These are phyloP conservation scores for Oncorhynchus keta DNA, from an alignment of 2,113 vertebrate species.

Conservation along the genomic window DNA sequence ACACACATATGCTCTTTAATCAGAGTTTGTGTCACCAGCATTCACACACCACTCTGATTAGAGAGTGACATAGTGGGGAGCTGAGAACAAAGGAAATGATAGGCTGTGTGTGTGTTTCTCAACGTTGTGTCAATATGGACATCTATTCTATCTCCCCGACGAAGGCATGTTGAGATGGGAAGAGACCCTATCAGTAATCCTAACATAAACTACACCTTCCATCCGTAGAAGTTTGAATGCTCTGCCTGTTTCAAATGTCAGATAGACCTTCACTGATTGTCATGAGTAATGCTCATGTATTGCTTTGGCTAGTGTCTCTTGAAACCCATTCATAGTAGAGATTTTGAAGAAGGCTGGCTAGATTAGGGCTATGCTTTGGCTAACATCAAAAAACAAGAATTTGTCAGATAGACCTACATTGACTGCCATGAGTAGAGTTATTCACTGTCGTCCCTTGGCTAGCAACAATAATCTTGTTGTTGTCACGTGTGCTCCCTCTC, in stretches of 20 bases:
- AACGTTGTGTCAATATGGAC: constrained; percentile 26
- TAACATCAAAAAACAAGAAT: too few relatives aligned
- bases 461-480: too few relatives aligned
- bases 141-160: constrained; percentile 29
- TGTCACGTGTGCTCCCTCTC: too few relatives aligned
- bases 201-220: constrained; percentile 20
- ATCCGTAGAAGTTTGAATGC: constrained; percentile 19
- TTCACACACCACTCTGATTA: neutral
- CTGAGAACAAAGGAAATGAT: constrained; percentile 28
- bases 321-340: too few relatives aligned
- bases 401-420: too few relatives aligned
- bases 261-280: too few relatives aligned
- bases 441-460: too few relatives aligned
- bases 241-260: neutral
- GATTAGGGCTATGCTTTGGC: too few relatives aligned
- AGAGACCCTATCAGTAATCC: constrained; percentile 29
- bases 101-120: constrained; percentile 13
- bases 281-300: too few relatives aligned
- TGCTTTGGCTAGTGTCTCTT: too few relatives aligned
- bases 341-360: too few relatives aligned
- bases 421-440: too few relatives aligned
- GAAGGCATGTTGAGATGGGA: constrained; percentile 2
- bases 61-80: constrained; percentile 36
- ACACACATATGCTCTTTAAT: constrained; percentile 6
- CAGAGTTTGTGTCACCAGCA: neutral